Evolutionary conservation across 2,797 vertebrate genomes (phyloP), one percentile per base, ranked within the genome.

Genomic region (Acridotheres tristis): DNA sequence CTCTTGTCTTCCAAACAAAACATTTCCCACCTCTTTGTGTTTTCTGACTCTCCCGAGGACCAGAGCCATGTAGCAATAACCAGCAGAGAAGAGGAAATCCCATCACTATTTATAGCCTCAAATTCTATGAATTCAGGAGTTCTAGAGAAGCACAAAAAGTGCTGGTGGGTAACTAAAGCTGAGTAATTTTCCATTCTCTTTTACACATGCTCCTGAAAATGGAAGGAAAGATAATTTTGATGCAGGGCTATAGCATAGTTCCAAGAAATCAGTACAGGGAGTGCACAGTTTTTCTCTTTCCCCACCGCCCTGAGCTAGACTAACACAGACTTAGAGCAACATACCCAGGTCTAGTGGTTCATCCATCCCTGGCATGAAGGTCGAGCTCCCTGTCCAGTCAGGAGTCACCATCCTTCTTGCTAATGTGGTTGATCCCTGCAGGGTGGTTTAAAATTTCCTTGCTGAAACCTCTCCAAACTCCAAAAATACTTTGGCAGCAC

Each of bases 1-100:
- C 82, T 87, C 78, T 81, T 77, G 77, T 83, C 68, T 88, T 90
- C 89, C 67, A 93, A 92, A 86, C 61, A 93, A 91, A 95, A 85
- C 53, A 10, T 50, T 96, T 94, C 80, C 73, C 53, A 79, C 61
- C 57, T 89, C 75, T 82, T 85, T 95, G 71, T 96, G 75, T 92
- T 96, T 95, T 86, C 85, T 88, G 54, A 69, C 87, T 89, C 79
- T 96, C 79, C 36, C 1, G 50, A 95, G 88, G 53, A 90, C 32
- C 57, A 66, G 65, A 93, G 62, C 59, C 55, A 55, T 10, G 72
- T 58, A 68, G 47, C 36, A 36, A 57, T 55, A 90, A 72, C 45
- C 40, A 89, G 77, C 91, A 65, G 19, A 73, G 40, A 69, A 75
- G 43, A 91, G 79, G 43, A 94, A 91, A 90, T 76, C 19, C 72